phyloP scores from a whole-genome alignment of 2,888 invertebrate genomes.

The Alentia gelatinosa region DNA sequence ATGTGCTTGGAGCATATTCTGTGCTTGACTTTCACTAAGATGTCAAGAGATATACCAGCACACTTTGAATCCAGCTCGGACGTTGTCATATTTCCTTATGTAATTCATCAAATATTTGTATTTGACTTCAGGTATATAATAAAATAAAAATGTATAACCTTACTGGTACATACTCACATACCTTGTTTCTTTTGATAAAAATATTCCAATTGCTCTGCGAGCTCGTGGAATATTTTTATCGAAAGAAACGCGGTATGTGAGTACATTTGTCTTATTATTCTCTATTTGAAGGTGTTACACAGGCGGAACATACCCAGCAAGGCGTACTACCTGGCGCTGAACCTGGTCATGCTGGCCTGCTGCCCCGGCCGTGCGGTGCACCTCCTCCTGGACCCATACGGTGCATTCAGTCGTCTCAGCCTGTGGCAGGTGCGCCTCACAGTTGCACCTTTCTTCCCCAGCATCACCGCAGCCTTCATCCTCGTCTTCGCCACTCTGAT shows the following conservation, averaged over 20 bases:
- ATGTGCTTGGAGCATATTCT: no score
- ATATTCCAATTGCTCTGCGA: no score
- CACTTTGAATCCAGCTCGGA: no score
- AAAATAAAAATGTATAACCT: no score
- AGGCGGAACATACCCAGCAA: background rate
- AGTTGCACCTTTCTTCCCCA: background rate
- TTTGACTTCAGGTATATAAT: no score
- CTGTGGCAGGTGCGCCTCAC: background rate
- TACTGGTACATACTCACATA: no score
- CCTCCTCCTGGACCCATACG: background rate
- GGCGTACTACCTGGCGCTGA: background rate
- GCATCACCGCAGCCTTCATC: background rate
- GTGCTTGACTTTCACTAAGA: no score
- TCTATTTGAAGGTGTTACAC: background rate
- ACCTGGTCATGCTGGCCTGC: background rate
- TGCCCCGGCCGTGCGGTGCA: background rate
- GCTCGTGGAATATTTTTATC: no score
- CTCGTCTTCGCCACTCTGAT: background rate
- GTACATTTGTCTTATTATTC: background rate
- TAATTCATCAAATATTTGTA: no score
- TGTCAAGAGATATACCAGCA: no score
- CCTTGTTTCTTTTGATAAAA: no score
- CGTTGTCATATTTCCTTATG: no score
- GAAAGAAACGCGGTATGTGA: background rate
- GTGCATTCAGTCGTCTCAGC: background rate